Conservation (phyloP, 2,888 invertebrate species). For the Mantis religiosa region DNA sequence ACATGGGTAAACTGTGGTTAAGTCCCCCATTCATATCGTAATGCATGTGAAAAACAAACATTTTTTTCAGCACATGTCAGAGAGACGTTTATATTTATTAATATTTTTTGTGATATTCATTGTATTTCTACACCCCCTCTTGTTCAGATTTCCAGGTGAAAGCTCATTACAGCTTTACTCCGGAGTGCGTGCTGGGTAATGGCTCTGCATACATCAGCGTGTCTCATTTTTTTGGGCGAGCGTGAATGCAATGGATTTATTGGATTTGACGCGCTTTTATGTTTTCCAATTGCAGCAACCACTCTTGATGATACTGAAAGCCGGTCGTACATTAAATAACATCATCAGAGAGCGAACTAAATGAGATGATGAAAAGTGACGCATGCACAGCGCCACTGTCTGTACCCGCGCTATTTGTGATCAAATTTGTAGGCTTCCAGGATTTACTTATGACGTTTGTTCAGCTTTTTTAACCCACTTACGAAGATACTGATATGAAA, state of each 20-base stretch:
- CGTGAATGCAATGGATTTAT: not conserved
- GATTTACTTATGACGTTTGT: no score
- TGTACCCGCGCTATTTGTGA: not conserved
- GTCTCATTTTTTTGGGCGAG: not conserved
- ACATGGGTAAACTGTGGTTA: no score
- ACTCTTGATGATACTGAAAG: not conserved
- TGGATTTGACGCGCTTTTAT: not conserved
- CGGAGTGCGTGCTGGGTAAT: not conserved
- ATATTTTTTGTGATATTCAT: not conserved
- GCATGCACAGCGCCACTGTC: not conserved
- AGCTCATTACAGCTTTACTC: not conserved
- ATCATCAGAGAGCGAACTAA: not conserved
- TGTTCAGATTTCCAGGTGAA: not conserved
- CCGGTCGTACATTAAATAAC: not conserved
- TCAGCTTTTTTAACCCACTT: no score
- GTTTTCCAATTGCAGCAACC: not conserved
- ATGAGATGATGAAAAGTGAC: not conserved
- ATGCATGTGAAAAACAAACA: no score
- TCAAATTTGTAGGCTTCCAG: not conserved
- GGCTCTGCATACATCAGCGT: not conserved
- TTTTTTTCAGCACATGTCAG: no score
- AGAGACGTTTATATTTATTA: not conserved
- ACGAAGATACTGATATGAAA: no score
- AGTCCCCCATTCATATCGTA: no score
- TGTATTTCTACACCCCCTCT: not conserved